These are phyloP conservation scores for Battus philenor DNA, from an alignment of 1,140 invertebrate genomes.

Conservation along the genomic window DNA sequence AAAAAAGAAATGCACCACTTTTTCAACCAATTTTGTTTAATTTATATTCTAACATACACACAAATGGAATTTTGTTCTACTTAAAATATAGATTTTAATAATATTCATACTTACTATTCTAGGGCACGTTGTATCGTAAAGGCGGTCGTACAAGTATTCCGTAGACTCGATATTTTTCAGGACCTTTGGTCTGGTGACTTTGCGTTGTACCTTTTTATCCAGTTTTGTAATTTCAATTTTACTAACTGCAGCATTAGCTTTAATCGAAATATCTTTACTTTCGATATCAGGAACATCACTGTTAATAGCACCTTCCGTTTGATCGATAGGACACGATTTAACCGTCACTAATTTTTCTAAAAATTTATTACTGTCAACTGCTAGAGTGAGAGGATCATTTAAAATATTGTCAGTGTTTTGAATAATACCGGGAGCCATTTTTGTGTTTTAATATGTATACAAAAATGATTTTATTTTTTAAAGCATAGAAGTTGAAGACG, in stretches of 20 bases:
- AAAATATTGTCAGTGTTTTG: constrained; percentile 46
- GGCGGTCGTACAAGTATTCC: constrained; percentile 55
- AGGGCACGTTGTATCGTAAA: constrained; percentile 55
- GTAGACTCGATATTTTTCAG: constrained; percentile 55
- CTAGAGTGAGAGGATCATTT: constrained; percentile 32
- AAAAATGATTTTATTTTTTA: neutral
- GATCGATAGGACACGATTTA: constrained; percentile 46
- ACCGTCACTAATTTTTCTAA: constrained; percentile 29
- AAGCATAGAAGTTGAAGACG: neutral
- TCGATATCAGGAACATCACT: constrained; percentile 9
- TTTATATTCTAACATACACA: too few species aligned
- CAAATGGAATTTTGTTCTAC: too few species aligned
- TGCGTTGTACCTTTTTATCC: constrained; percentile 39
- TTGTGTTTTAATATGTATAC: constrained; percentile 7
- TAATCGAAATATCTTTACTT: neutral
- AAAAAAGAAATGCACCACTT: too few species aligned
- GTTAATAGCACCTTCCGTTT: constrained; percentile 21
- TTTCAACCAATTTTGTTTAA: too few species aligned
- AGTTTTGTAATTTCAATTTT: constrained; percentile 29
- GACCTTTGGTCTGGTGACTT: constrained; percentile 52
- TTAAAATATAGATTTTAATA: too few species aligned
- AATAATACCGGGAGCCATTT: constrained; percentile 59
- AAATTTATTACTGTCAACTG: constrained; percentile 26
- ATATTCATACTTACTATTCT: constrained; percentile 41
- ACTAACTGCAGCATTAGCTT: constrained; percentile 1